Conservation (phyloP, 1,140 invertebrate species). For the Gonatopus flavifemur region DNA sequence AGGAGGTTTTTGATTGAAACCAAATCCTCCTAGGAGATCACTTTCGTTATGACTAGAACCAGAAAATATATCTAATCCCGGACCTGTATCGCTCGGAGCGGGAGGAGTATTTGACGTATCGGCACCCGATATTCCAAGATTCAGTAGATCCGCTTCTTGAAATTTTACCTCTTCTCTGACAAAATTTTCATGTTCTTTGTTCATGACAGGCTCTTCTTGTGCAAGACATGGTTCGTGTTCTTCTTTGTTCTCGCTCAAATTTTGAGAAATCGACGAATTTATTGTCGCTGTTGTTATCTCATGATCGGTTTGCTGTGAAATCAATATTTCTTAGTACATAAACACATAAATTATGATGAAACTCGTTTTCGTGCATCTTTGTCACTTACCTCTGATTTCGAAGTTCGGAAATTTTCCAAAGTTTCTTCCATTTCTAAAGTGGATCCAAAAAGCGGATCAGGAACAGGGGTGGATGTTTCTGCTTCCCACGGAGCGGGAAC, state of each 20-base stretch:
- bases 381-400: conserved; percentile 24
- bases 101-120: conserved; percentile 17
- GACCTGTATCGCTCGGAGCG: conserved; percentile 17
- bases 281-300: too few species aligned
- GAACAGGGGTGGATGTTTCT: conserved; percentile 50
- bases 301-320: too few species aligned
- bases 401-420: conserved; percentile 72
- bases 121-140: conserved; percentile 43
- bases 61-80: conserved; percentile 47
- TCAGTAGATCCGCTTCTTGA: conserved; percentile 55
- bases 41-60: conserved; percentile 38
- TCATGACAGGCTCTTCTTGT: conserved; percentile 6
- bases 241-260: too few species aligned
- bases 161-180: conserved; percentile 20
- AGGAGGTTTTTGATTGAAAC: conserved; percentile 30
- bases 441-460: conserved; percentile 74
- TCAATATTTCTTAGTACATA: too few species aligned
- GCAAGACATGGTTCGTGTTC: conserved; percentile 6
- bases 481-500: conserved; percentile 76
- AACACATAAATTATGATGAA: too few species aligned
- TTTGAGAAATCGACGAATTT: too few species aligned
- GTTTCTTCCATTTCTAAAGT: conserved; percentile 82
- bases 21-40: conserved; percentile 67
- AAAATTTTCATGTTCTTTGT: too few species aligned
- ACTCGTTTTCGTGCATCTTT: too few species aligned